These are phyloP conservation scores for Hemibagrus wyckioides DNA, from an alignment of 2,113 vertebrate species.

Conservation along the genomic window DNA sequence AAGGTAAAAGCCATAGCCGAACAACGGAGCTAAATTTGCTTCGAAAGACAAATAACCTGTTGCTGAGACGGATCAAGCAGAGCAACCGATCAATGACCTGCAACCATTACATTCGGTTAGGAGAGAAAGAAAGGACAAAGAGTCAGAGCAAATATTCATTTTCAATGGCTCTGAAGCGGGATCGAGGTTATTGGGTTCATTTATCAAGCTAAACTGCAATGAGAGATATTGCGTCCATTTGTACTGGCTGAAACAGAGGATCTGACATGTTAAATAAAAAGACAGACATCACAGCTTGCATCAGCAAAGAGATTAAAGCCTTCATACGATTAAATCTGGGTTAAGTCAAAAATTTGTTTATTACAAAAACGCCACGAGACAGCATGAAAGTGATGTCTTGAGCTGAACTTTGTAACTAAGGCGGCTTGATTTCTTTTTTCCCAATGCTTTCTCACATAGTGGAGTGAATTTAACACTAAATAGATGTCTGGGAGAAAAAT, in stretches of 20 bases:
- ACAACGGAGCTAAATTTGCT: slow-evolving; percentile 41
- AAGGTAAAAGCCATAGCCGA: slow-evolving; percentile 30
- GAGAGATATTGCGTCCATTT: slow-evolving; percentile 50
- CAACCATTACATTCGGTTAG: slow-evolving; percentile 33
- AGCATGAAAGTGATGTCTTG: neutral
- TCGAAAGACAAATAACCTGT: slow-evolving; percentile 45
- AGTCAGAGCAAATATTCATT: slow-evolving; percentile 37
- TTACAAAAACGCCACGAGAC: slow-evolving; percentile 11
- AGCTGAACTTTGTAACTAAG: neutral
- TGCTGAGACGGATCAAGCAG: slow-evolving; percentile 30
- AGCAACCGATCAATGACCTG: slow-evolving; percentile 49
- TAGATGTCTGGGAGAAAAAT: neutral
- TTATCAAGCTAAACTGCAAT: slow-evolving; percentile 48
- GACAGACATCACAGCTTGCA: slow-evolving; percentile 31
- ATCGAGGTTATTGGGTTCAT: slow-evolving; percentile 52
- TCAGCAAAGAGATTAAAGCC: slow-evolving; percentile 39
- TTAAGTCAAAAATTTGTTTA: slow-evolving; percentile 41
- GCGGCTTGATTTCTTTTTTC: slow-evolving; percentile 11
- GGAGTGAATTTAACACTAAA: slow-evolving; percentile 19
- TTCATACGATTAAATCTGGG: slow-evolving; percentile 36
- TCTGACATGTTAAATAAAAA: slow-evolving; percentile 41
- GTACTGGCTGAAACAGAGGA: slow-evolving; percentile 35
- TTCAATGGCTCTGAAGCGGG: slow-evolving; percentile 29
- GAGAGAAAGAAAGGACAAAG: slow-evolving; percentile 33
- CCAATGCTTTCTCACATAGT: neutral